These are phyloP conservation scores for Palythoa grandis DNA, from an alignment of 92 coral and sea anemone species.

Conservation along the genomic window DNA sequence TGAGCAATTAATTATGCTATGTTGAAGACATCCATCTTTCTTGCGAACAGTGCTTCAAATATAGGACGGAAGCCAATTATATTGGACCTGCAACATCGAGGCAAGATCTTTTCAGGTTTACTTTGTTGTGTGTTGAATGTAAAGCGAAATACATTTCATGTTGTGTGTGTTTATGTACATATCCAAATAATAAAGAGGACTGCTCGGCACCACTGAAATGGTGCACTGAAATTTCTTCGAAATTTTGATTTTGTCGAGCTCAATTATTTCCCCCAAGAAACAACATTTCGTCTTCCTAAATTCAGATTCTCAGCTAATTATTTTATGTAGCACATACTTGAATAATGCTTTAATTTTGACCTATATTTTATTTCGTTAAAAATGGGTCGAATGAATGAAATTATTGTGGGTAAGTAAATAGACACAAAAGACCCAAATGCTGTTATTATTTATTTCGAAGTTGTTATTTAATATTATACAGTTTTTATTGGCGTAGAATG, in stretches of 20 bases:
- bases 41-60: conserved; percentile 5
- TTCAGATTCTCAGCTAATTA: not conserved
- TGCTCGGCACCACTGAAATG: not conserved
- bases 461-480: too few relatives aligned
- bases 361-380: not conserved
- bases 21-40: not conserved
- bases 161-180: conserved; percentile 1
- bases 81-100: not conserved
- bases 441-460: not conserved
- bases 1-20: not conserved
- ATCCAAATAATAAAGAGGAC: conserved; percentile 4
- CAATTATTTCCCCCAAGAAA: not conserved
- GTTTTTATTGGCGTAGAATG: not conserved
- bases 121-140: not conserved
- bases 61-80: not conserved
- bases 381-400: not conserved
- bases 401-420: not conserved
- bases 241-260: not conserved
- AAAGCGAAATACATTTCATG: not conserved
- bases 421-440: not conserved
- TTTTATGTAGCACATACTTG: not conserved
- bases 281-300: conserved; percentile 1
- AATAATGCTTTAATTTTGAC: too few relatives aligned
- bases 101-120: not conserved
- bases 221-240: not conserved